Evolutionary conservation across 1,140 invertebrate genomes (phyloP).

Genomic region (Drosophila lowei): DNA sequence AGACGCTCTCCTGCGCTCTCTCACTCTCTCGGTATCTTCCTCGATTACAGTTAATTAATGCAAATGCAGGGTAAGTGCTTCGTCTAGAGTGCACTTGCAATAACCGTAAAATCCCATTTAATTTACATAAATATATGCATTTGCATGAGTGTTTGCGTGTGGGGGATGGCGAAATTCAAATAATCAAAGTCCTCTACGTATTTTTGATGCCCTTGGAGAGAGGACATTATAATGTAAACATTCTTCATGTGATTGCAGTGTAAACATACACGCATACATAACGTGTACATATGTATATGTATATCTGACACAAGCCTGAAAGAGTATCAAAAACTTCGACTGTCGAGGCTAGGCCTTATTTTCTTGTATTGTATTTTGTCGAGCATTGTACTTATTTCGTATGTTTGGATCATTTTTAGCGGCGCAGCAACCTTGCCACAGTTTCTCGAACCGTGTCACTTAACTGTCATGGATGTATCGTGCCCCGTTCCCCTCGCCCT

Average conservation of each 20-base stretch:
- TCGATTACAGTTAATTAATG: constrained; percentile 31
- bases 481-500: constrained; percentile 3
- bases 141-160: no score
- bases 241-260: no score
- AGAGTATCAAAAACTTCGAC: no score
- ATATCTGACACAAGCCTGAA: no score
- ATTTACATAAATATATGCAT: constrained; percentile 30
- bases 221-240: no score
- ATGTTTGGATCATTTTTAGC: constrained; percentile 10
- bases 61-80: constrained; percentile 3
- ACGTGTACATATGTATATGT: no score
- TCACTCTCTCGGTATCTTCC: neutral
- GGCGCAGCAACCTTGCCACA: constrained; percentile 56
- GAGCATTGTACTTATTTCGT: neutral
- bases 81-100: no score
- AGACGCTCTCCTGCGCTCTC: no score
- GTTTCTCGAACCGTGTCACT: constrained; percentile 53
- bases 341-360: no score
- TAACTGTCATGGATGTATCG: constrained; percentile 17
- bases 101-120: constrained; percentile 30
- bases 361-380: no score
- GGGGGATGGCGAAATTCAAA: constrained; percentile 12
- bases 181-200: neutral
- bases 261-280: no score
- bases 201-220: neutral